These are phyloP conservation scores for Theretra japonica DNA, from an alignment of 2,888 invertebrate genomes.

Conservation along the genomic window DNA sequence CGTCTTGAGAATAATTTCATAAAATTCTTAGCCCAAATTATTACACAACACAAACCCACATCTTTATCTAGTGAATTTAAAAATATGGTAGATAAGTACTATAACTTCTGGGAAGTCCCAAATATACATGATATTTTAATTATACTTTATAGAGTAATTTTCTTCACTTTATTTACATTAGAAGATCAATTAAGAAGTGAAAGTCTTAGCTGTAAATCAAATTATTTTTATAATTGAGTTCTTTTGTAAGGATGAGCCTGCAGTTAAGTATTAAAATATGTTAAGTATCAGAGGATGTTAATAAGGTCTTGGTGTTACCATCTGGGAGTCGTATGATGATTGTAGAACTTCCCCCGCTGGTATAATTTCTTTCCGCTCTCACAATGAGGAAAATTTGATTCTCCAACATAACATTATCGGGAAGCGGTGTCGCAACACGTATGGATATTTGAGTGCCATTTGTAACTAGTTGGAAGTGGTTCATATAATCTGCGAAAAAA, in stretches of 20 bases:
- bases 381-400: conserved; percentile 61
- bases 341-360: conserved; percentile 67
- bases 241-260: not conserved
- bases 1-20: too few species aligned
- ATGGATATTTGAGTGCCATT: conserved; percentile 54
- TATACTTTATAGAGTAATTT: not conserved
- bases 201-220: not conserved
- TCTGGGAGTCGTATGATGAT: conserved; percentile 67
- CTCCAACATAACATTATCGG: conserved; percentile 47
- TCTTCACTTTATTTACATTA: not conserved
- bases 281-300: not conserved
- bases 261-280: not conserved
- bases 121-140: too few species aligned
- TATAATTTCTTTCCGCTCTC: conserved; percentile 63
- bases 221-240: not conserved
- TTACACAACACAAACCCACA: too few species aligned
- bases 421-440: conserved; percentile 49
- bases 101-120: not conserved
- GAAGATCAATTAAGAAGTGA: not conserved
- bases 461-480: conserved; percentile 50
- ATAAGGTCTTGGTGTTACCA: conserved; percentile 53
- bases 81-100: not conserved
- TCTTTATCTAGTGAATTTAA: too few species aligned
- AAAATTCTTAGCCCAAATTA: too few species aligned
- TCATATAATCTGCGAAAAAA: conserved; percentile 55